Evolutionary conservation across 2,113 vertebrate species (phyloP).

Genomic region (Cromileptes altivelis): DNA sequence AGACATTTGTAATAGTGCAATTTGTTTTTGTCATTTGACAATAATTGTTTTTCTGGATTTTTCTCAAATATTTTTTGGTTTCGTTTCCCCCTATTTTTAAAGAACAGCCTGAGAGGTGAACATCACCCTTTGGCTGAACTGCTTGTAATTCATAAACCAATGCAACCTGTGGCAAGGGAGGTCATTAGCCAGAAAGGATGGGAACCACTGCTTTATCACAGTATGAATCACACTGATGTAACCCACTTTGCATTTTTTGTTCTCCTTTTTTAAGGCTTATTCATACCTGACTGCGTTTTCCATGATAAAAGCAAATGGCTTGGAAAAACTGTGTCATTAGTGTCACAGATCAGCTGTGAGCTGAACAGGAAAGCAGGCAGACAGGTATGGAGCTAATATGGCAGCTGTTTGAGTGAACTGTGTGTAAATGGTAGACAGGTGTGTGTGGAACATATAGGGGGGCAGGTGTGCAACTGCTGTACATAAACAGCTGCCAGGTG

Average conservation of each 20-base stretch:
- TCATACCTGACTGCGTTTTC: background rate
- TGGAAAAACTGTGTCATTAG: background rate
- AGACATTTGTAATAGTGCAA: too few relatives aligned
- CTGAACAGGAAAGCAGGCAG: constrained; percentile 18
- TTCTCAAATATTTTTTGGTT: too few relatives aligned
- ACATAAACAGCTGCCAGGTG: constrained; percentile 42
- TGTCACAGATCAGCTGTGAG: background rate
- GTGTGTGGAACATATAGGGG: constrained; percentile 14
- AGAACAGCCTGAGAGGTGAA: too few relatives aligned
- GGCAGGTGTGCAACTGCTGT: constrained; percentile 24
- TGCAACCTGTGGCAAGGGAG: background rate
- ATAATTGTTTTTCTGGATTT: too few relatives aligned
- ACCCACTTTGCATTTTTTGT: background rate
- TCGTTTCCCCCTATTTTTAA: too few relatives aligned
- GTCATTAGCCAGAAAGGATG: background rate
- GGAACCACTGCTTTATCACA: background rate
- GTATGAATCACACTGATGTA: background rate
- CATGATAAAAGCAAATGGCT: background rate
- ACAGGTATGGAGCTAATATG: constrained; percentile 18
- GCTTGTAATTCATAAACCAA: background rate
- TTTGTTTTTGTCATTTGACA: too few relatives aligned
- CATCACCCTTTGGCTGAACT: background rate
- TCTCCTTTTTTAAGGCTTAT: background rate
- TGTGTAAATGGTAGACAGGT: constrained; percentile 41
- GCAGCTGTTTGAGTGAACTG: constrained; percentile 30